Evolutionary conservation across 2,888 invertebrate genomes (phyloP).

Genomic region (Coelopa pilipes): DNA sequence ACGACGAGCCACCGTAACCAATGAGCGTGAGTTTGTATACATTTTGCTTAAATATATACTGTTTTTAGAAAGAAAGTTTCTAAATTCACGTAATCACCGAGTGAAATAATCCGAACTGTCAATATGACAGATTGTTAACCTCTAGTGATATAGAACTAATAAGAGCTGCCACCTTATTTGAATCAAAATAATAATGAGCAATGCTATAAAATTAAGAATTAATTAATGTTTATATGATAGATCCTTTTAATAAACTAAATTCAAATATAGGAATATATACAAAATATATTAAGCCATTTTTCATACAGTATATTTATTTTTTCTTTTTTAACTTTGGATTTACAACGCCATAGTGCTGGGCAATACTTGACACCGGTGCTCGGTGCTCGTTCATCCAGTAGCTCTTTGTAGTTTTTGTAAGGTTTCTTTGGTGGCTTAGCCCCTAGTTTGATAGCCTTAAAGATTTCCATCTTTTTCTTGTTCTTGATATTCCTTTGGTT

Average conservation of each 20-base stretch:
- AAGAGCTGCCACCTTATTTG: neutral
- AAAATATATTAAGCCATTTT: too few species aligned
- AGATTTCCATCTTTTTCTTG: slow-evolving; percentile 82
- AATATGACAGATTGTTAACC: neutral
- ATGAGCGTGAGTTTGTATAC: neutral
- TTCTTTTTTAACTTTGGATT: slow-evolving; percentile 58
- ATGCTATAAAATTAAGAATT: too few species aligned
- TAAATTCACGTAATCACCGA: slow-evolving; percentile 56
- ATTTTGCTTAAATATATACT: neutral
- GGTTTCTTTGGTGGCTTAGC: slow-evolving; percentile 81
- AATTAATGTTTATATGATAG: too few species aligned
- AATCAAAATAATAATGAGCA: too few species aligned
- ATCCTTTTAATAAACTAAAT: too few species aligned
- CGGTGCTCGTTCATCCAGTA: slow-evolving; percentile 72
- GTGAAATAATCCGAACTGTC: neutral
- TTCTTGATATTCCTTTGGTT: slow-evolving; percentile 76
- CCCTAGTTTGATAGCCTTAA: slow-evolving; percentile 80
- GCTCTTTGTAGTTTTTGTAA: slow-evolving; percentile 78
- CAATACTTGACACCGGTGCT: slow-evolving; percentile 67
- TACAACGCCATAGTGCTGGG: slow-evolving; percentile 63
- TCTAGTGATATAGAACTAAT: too few species aligned
- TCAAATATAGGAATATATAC: too few species aligned
- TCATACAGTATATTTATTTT: slow-evolving; percentile 43
- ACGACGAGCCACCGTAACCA: slow-evolving; percentile 1
- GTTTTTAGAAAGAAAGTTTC: neutral